Evolutionary conservation across 2,888 invertebrate genomes (phyloP).

Genomic region (Scelioninae gen. 2): DNA sequence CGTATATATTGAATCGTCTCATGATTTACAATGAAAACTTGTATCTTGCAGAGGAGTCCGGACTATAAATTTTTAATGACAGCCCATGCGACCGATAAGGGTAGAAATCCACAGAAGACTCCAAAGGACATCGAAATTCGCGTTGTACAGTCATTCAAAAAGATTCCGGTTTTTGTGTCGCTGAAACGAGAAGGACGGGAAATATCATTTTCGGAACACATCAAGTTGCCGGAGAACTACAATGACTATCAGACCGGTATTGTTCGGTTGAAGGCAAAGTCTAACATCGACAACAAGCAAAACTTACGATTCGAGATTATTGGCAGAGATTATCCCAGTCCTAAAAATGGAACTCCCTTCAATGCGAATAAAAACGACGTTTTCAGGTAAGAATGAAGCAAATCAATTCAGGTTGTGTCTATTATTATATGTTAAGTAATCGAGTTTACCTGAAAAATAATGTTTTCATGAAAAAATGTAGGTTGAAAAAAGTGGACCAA

Average conservation of each 20-base stretch:
- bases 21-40: no score
- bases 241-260: slow-evolving; percentile 83
- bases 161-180: slow-evolving; percentile 85
- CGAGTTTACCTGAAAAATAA: no score
- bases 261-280: slow-evolving; percentile 83
- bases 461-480: no score
- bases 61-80: slow-evolving; percentile 82
- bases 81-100: slow-evolving; percentile 88
- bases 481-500: slow-evolving; percentile 78
- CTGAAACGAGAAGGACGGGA: slow-evolving; percentile 72
- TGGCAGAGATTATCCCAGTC: slow-evolving; percentile 76
- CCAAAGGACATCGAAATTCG: slow-evolving; percentile 88
- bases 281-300: slow-evolving; percentile 85
- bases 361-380: slow-evolving; percentile 33
- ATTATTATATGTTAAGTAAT: no score
- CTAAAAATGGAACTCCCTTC: slow-evolving; percentile 15
- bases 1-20: no score
- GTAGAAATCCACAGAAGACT: slow-evolving; percentile 80
- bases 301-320: slow-evolving; percentile 86
- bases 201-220: slow-evolving; percentile 75
- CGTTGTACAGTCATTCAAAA: slow-evolving; percentile 91
- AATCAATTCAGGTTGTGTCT: no score
- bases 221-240: slow-evolving; percentile 84
- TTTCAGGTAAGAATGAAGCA: slow-evolving; percentile 26
- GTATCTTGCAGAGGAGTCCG: slow-evolving; percentile 77